Percentiles rank a stretch among this genome's conserved stretches.
phyloP scores from a whole-genome alignment of 2,888 invertebrate genomes.

The Pachycephus smyrnensis region DNA sequence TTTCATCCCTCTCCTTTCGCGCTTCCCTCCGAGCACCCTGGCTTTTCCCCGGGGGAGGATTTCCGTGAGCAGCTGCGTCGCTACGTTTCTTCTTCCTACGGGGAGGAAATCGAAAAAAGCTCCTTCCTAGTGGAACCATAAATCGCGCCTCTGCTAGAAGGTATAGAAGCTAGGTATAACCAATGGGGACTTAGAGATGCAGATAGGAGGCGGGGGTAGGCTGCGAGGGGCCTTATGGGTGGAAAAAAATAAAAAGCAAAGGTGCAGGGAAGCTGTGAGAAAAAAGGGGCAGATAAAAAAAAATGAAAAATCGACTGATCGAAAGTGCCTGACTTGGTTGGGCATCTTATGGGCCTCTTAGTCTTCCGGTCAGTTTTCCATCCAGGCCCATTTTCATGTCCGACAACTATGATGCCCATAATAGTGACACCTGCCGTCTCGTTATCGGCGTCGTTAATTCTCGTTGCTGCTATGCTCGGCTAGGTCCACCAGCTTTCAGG shows the following conservation, averaged over 20 bases:
- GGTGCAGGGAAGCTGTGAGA: slow-evolving; percentile 2
- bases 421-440: slow-evolving; percentile 53
- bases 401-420: not conserved
- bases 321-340: not conserved
- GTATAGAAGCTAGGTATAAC: not conserved
- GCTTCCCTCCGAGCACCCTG: not conserved
- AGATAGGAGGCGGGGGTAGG: not conserved
- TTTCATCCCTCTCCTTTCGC: not conserved
- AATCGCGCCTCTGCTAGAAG: not conserved
- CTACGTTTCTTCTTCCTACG: not conserved
- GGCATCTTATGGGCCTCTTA: not conserved
- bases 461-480: not conserved
- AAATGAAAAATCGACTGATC: not conserved
- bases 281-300: slow-evolving; percentile 15
- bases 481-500: not conserved
- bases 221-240: not conserved
- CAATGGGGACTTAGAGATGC: not conserved
- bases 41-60: not conserved
- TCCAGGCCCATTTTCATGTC: not conserved
- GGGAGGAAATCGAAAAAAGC: not conserved
- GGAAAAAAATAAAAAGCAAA: not conserved
- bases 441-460: slow-evolving; percentile 56
- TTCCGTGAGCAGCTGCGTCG: not conserved
- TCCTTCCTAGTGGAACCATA: not conserved
- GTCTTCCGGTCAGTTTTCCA: not conserved